Percentiles rank a stretch among this genome's conserved stretches.
Evolutionary conservation across 2,888 invertebrate genomes (phyloP).

Genomic region (Drosophila anomelani): DNA sequence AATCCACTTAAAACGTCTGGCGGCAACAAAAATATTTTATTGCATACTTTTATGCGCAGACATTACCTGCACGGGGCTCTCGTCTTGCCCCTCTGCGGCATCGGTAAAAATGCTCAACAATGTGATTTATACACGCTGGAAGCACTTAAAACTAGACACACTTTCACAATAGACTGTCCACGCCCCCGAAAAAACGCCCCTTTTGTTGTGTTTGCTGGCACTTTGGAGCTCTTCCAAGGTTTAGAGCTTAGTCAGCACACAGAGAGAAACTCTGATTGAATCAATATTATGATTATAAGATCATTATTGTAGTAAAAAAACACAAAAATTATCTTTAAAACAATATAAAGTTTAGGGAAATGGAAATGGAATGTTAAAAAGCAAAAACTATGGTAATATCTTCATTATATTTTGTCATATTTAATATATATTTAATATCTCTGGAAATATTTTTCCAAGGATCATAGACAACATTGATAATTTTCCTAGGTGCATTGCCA

Average conservation of each 20-base stretch:
- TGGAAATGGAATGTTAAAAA: no score
- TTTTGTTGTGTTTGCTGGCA: constrained; percentile 56
- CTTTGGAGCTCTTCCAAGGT: constrained; percentile 54
- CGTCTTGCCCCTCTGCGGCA: neutral
- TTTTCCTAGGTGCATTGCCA: constrained; percentile 1
- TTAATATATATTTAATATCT: neutral
- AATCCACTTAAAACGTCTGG: constrained; percentile 60
- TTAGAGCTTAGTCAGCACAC: constrained; percentile 63
- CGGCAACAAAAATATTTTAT: constrained; percentile 57
- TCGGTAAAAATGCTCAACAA: constrained; percentile 48
- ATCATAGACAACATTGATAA: neutral
- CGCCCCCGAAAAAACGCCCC: constrained; percentile 54
- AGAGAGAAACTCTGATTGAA: neutral
- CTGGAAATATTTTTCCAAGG: neutral
- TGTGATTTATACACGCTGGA: constrained; percentile 72
- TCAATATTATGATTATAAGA: neutral
- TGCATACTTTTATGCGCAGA: constrained; percentile 62
- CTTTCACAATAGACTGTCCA: constrained; percentile 56
- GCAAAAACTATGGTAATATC: no score
- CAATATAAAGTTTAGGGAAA: neutral
- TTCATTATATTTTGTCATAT: no score
- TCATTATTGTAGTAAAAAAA: neutral
- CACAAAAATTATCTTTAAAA: neutral
- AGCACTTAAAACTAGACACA: constrained; percentile 76
- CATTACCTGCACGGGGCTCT: constrained; percentile 52